Percentiles rank a stretch among this genome's conserved stretches.
These are phyloP conservation scores for Ostrea edulis DNA, from an alignment of 1,140 invertebrate species.

Conservation along the genomic window DNA sequence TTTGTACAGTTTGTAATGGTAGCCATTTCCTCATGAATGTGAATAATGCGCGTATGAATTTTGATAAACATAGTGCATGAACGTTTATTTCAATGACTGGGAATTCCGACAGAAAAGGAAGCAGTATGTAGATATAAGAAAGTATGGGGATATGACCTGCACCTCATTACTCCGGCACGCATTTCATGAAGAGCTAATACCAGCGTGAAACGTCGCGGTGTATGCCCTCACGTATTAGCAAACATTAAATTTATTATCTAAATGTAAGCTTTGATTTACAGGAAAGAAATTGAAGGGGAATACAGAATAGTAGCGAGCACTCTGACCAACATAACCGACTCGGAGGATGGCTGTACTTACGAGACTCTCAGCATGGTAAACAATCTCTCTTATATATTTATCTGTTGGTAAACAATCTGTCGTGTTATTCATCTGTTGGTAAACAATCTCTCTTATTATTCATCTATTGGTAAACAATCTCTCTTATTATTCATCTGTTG, in stretches of 20 bases:
- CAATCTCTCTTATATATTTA: neutral
- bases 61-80: too few species aligned
- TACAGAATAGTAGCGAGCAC: slow-evolving; percentile 36
- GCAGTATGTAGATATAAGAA: too few species aligned
- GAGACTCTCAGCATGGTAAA: slow-evolving; percentile 41
- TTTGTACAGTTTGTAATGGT: too few species aligned
- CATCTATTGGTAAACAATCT: neutral
- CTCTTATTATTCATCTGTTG: neutral
- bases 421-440: neutral
- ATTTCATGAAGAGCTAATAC: too few species aligned
- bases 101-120: too few species aligned
- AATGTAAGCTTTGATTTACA: neutral
- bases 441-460: neutral
- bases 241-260: neutral
- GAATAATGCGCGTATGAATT: too few species aligned
- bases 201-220: too few species aligned
- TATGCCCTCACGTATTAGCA: too few species aligned
- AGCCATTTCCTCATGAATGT: too few species aligned
- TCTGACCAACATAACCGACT: slow-evolving; percentile 38
- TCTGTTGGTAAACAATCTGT: neutral
- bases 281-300: slow-evolving; percentile 21
- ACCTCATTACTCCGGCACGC: too few species aligned
- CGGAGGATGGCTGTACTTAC: slow-evolving; percentile 29
- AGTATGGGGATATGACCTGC: too few species aligned
- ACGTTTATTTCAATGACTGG: too few species aligned